Conservation (phyloP, 2,797 vertebrate genomes). For the Microchirus variegatus region DNA sequence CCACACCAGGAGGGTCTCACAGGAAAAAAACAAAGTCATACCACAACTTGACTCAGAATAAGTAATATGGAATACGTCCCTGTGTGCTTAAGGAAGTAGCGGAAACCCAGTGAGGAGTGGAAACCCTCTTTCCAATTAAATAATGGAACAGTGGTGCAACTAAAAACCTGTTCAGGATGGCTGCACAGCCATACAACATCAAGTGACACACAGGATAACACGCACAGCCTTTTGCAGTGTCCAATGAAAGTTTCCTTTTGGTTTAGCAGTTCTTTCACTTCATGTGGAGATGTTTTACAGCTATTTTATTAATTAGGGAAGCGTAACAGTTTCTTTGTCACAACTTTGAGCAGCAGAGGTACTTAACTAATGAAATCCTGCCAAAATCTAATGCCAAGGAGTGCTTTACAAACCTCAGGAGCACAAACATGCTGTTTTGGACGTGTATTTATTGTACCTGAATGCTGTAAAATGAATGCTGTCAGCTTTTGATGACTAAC, state of each 20-base stretch:
- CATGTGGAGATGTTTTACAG: neutral
- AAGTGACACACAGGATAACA: conserved; percentile 34
- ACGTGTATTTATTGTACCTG: neutral
- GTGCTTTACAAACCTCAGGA: neutral
- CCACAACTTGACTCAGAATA: conserved; percentile 7
- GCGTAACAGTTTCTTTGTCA: conserved; percentile 8
- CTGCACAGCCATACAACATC: conserved; percentile 66
- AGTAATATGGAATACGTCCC: conserved; percentile 28
- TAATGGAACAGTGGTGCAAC: conserved; percentile 86
- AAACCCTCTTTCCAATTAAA: conserved; percentile 87
- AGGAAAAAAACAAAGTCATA: conserved; percentile 3
- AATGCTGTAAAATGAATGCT: neutral
- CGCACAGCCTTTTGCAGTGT: conserved; percentile 21
- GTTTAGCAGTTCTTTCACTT: conserved; percentile 4
- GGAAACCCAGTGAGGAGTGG: conserved; percentile 72
- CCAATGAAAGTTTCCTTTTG: conserved; percentile 14
- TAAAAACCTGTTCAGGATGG: conserved; percentile 81
- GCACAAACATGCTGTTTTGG: neutral
- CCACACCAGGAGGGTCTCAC: neutral
- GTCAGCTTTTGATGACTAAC: too few relatives aligned
- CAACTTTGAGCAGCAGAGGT: neutral
- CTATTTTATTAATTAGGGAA: neutral
- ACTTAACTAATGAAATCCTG: conserved; percentile 17
- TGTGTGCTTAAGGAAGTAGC: conserved; percentile 26
- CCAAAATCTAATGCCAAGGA: neutral